Conservation (phyloP, 2,888 invertebrate species). For the Nesidiocoris tenuis region DNA sequence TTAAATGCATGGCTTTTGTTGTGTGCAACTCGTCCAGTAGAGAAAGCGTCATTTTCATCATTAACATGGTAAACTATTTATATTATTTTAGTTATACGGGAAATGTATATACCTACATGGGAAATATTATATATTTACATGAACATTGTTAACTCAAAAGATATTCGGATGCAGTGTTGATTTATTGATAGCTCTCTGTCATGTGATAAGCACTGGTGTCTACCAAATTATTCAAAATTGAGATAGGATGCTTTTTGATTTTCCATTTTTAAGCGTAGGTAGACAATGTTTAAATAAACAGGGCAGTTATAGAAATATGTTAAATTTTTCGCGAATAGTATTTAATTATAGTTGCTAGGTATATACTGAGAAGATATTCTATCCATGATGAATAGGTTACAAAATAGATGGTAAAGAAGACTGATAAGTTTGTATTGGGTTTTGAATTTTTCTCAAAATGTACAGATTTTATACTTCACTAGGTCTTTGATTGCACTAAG, state of each 20-base stretch:
- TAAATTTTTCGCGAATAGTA: conserved; percentile 47
- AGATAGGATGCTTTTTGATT: conserved; percentile 46
- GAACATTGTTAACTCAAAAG: conserved; percentile 22
- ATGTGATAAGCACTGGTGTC: conserved; percentile 48
- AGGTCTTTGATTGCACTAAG: conserved; percentile 27
- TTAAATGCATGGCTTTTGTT: conserved; percentile 48
- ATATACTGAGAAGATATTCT: conserved; percentile 45
- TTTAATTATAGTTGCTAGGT: conserved; percentile 48
- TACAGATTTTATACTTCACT: conserved; percentile 33
- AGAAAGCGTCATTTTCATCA: conserved; percentile 40
- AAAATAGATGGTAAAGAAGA: conserved; percentile 48
- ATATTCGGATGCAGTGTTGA: conserved; percentile 44
- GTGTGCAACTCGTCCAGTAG: conserved; percentile 51
- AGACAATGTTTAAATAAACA: conserved; percentile 46
- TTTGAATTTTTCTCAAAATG: conserved; percentile 40
- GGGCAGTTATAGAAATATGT: conserved; percentile 48
- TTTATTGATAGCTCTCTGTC: conserved; percentile 47
- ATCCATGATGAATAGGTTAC: conserved; percentile 44
- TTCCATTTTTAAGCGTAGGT: conserved; percentile 46
- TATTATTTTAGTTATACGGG: conserved; percentile 44
- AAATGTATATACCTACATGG: conserved; percentile 41
- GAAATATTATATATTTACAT: conserved; percentile 34
- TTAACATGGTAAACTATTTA: conserved; percentile 45
- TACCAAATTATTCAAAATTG: conserved; percentile 47
- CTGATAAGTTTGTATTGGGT: conserved; percentile 48